These are phyloP conservation scores for Myopa testacea DNA, from an alignment of 2,888 invertebrate genomes.

Conservation along the genomic window DNA sequence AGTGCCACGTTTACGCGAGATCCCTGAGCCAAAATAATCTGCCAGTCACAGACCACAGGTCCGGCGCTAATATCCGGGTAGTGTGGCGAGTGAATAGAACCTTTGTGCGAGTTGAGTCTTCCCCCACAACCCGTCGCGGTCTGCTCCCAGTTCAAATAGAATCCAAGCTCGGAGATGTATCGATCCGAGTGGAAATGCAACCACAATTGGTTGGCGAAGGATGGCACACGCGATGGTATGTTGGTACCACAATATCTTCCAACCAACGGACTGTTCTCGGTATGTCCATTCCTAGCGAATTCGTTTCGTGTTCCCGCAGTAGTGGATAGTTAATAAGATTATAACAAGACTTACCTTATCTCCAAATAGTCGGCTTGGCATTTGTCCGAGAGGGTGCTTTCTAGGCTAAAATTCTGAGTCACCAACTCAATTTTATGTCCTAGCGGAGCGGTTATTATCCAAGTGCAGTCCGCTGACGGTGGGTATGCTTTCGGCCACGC, in stretches of 20 bases:
- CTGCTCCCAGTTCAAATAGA: constrained; percentile 77
- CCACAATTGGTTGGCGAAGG: constrained; percentile 81
- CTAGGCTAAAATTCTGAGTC: constrained; percentile 76
- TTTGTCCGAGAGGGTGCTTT: constrained; percentile 68
- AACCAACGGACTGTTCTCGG: constrained; percentile 78
- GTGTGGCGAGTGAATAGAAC: constrained; percentile 86
- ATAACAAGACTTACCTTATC: constrained; percentile 71
- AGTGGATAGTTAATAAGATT: not conserved
- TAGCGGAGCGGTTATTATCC: constrained; percentile 80
- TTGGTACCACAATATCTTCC: constrained; percentile 81
- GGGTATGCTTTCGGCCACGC: constrained; percentile 83
- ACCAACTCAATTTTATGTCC: constrained; percentile 83
- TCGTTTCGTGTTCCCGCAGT: not conserved
- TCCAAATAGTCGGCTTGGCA: constrained; percentile 80
- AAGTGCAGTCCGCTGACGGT: constrained; percentile 77
- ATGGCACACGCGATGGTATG: constrained; percentile 75
- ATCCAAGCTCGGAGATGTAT: constrained; percentile 75
- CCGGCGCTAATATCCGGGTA: constrained; percentile 76
- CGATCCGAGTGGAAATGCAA: constrained; percentile 82
- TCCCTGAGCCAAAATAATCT: constrained; percentile 79
- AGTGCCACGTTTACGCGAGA: constrained; percentile 76
- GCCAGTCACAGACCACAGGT: constrained; percentile 84
- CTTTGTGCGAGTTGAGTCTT: constrained; percentile 75
- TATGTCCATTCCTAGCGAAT: constrained; percentile 79
- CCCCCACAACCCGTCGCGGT: constrained; percentile 85